Conservation (phyloP, 2,888 invertebrate species). For the Homarus gammarus region DNA sequence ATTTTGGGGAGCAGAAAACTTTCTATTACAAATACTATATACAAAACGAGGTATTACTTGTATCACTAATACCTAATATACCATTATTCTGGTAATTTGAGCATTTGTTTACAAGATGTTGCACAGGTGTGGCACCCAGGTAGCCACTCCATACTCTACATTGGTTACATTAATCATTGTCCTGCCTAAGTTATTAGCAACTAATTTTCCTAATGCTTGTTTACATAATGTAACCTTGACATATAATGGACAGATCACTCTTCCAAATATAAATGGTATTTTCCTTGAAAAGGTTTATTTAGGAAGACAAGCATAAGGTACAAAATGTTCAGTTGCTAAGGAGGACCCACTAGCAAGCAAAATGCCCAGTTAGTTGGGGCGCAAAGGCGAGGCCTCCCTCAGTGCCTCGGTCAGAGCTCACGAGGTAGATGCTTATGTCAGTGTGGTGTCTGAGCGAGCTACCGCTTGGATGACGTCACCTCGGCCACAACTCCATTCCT, state of each 20-base stretch:
- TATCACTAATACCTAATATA: conserved; percentile 12
- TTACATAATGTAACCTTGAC: not conserved
- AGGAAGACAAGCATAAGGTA: not conserved
- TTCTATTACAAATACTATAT: not conserved
- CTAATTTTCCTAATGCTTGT: conserved; percentile 8
- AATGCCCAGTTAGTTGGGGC: conserved; percentile 56
- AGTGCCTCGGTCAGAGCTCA: conserved; percentile 50
- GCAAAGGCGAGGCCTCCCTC: conserved; percentile 45
- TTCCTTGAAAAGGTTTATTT: not conserved
- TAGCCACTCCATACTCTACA: not conserved
- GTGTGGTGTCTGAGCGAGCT: conserved; percentile 10
- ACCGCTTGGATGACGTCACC: conserved; percentile 15
- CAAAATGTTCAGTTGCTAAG: conserved; percentile 22
- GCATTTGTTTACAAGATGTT: conserved; percentile 15
- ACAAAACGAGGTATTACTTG: conserved; percentile 18
- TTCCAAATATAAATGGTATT: not conserved
- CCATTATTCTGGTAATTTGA: not conserved
- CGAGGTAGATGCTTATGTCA: conserved; percentile 55
- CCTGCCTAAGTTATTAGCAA: conserved; percentile 4
- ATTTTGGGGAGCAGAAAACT: not conserved
- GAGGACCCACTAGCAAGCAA: conserved; percentile 48
- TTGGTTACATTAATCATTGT: not conserved
- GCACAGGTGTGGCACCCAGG: not conserved
- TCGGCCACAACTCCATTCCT: conserved; percentile 22
- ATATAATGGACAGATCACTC: not conserved